These are phyloP conservation scores for Drosophila siamana DNA, from an alignment of 2,888 invertebrate species.

Conservation along the genomic window DNA sequence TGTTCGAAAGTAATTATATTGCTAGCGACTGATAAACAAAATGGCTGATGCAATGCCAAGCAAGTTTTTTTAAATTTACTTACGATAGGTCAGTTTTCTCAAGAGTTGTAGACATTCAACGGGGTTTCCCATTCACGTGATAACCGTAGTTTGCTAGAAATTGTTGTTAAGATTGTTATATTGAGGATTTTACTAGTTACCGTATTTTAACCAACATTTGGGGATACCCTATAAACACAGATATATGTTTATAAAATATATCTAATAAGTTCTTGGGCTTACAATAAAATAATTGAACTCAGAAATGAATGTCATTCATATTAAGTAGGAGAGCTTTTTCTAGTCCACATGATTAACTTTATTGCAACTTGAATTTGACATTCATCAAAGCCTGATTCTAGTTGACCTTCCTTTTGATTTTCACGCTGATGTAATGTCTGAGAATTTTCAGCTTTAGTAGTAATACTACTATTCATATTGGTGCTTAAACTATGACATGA, in stretches of 20 bases:
- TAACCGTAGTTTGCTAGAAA: background rate
- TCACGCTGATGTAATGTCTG: constrained; percentile 32
- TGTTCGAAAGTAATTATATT: background rate
- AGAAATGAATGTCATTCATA: background rate
- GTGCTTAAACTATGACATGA: constrained; percentile 37
- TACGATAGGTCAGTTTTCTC: constrained; percentile 19
- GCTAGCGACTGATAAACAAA: background rate
- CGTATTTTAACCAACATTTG: background rate
- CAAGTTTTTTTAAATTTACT: constrained; percentile 1
- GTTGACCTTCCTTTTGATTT: background rate
- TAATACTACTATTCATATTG: constrained; percentile 6
- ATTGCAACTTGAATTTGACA: background rate
- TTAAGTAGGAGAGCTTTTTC: background rate
- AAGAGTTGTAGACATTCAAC: too few relatives aligned
- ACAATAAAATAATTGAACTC: background rate
- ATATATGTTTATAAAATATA: too few relatives aligned
- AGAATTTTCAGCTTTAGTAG: constrained; percentile 32
- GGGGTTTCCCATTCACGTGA: background rate
- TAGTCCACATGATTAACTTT: constrained; percentile 8
- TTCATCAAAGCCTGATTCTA: background rate
- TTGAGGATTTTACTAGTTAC: background rate
- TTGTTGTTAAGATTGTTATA: background rate
- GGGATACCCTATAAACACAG: background rate
- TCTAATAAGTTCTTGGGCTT: too few relatives aligned
- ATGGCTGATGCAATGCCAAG: constrained; percentile 40